phyloP scores from a whole-genome alignment of 2,888 invertebrate species.

The Melinaea marsaeus region DNA sequence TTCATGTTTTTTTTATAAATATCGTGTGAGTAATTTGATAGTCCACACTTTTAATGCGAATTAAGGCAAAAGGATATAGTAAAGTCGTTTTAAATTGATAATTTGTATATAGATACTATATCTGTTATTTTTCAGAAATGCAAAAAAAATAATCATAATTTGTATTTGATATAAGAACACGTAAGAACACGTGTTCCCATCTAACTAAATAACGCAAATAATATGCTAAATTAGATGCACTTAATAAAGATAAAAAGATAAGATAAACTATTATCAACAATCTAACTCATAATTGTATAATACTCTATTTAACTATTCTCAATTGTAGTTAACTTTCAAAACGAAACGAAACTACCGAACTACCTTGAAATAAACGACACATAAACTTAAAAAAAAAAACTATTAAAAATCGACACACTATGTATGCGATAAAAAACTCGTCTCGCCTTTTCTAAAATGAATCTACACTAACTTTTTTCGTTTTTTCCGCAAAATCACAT shows the following conservation, averaged over 20 bases:
- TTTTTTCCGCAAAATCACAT: slow-evolving; percentile 23
- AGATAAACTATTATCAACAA: not conserved
- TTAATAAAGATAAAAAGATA: too few species aligned
- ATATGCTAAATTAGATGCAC: too few species aligned
- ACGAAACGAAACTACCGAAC: not conserved
- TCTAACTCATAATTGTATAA: not conserved
- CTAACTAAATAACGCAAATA: too few species aligned
- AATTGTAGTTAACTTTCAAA: slow-evolving; percentile 2
- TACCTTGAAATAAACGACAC: not conserved
- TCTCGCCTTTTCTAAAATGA: slow-evolving; percentile 39
- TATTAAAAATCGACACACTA: not conserved
- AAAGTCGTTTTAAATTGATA: too few species aligned
- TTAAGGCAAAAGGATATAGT: too few species aligned
- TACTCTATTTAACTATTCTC: not conserved
- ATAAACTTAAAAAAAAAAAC: not conserved
- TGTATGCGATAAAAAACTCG: slow-evolving; percentile 30
- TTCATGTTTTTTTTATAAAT: not conserved
- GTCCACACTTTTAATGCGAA: too few species aligned
- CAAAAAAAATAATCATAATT: too few species aligned
- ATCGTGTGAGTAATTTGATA: too few species aligned
- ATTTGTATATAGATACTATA: too few species aligned
- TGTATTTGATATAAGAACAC: too few species aligned
- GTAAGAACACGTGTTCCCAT: too few species aligned
- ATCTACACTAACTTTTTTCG: slow-evolving; percentile 22
- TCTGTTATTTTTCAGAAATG: too few species aligned